Evolutionary conservation across 2,113 vertebrate species (phyloP).

Genomic region (Turdus rufiventris): DNA sequence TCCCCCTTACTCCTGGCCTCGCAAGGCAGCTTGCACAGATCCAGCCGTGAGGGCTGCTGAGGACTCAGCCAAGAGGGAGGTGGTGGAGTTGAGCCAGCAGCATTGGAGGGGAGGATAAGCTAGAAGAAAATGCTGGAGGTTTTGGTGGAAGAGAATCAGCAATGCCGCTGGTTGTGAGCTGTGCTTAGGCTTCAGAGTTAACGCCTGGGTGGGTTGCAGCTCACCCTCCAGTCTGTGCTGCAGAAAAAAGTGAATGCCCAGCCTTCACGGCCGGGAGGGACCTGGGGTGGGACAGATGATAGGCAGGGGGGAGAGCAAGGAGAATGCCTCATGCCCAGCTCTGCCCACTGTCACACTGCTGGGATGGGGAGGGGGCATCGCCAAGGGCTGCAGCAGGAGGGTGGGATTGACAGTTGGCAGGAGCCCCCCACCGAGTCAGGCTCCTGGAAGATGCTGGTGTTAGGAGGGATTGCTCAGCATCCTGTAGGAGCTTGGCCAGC

Average conservation of each 20-base stretch:
- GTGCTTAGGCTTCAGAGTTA: slow-evolving; percentile 8
- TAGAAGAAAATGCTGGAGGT: background rate
- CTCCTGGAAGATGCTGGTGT: background rate
- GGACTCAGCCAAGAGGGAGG: background rate
- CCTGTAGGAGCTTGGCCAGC: background rate
- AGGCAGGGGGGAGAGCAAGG: background rate
- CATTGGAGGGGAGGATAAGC: background rate
- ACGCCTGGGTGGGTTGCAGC: background rate
- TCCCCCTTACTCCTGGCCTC: background rate
- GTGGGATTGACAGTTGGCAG: background rate
- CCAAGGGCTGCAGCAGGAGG: background rate
- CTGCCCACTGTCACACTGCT: background rate
- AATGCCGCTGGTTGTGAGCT: background rate
- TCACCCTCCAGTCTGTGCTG: background rate
- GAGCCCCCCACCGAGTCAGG: accelerated
- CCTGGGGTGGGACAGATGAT: background rate
- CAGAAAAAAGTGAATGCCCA: background rate
- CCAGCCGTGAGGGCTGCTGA: background rate
- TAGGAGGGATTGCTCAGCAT: background rate
- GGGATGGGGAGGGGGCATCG: background rate
- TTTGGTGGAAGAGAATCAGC: background rate
- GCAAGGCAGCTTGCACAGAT: background rate
- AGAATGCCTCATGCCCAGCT: background rate
- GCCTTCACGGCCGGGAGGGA: accelerated
- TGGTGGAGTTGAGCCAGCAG: background rate